A percentile compares a stretch with the other conserved stretches of the same genome.
Conservation (phyloP, 2,797 vertebrate genomes). For the Ambastaia sidthimunki region DNA sequence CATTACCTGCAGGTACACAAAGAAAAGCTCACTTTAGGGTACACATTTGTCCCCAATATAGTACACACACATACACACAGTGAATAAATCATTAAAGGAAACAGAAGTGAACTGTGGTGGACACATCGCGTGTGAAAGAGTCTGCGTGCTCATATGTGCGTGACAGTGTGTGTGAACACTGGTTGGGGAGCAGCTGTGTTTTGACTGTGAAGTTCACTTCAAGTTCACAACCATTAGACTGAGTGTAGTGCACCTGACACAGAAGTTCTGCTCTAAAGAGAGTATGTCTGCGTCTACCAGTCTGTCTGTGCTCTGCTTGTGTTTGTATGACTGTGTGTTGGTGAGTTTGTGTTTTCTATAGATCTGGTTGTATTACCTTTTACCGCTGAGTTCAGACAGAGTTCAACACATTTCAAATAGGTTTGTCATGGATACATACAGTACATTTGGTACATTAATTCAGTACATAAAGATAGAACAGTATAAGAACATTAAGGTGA, state of each 20-base stretch:
- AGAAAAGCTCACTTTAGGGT: slow-evolving; percentile 9
- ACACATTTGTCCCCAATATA: no score
- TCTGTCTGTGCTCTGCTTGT: background rate
- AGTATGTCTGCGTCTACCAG: slow-evolving; percentile 6
- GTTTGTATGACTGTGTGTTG: background rate
- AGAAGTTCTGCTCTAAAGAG: background rate
- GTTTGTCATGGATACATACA: slow-evolving; percentile 17
- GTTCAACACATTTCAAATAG: slow-evolving; percentile 2
- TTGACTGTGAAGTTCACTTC: slow-evolving; percentile 13
- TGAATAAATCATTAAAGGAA: background rate
- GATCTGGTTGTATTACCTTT: slow-evolving; percentile 13
- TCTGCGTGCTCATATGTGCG: background rate
- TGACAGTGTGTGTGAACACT: background rate
- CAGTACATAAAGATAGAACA: background rate
- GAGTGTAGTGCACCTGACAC: slow-evolving; percentile 16
- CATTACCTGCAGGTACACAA: slow-evolving; percentile 77
- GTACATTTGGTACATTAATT: background rate
- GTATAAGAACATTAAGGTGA: background rate
- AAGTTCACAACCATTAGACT: slow-evolving; percentile 40
- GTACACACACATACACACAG: slow-evolving; percentile 1
- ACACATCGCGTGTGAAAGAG: no score
- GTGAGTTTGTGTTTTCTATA: background rate
- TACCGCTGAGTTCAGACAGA: slow-evolving; percentile 4
- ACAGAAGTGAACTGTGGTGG: background rate
- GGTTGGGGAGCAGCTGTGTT: slow-evolving; percentile 1